Conservation (phyloP, 1,140 invertebrate species). For the Drosophila paulistorum region DNA sequence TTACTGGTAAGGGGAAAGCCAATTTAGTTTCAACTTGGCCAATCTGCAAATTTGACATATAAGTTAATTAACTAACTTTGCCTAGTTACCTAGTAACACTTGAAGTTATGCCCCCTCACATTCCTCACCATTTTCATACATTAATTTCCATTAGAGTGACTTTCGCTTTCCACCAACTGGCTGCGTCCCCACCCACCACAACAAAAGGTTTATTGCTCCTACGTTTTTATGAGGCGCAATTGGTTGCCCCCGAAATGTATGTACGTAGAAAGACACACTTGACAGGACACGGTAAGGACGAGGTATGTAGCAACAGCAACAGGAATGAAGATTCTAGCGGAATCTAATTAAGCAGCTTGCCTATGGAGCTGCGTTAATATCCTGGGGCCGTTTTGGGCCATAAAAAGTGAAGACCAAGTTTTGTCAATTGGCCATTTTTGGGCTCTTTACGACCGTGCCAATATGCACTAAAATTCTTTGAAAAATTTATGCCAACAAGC, state of each 20-base stretch:
- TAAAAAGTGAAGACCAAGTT: conserved; percentile 61
- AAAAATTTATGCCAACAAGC: conserved; percentile 23
- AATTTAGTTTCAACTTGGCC: conserved; percentile 23
- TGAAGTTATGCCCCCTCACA: neutral
- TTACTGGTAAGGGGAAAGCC: neutral
- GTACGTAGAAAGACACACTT: conserved; percentile 32
- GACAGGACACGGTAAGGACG: conserved; percentile 18
- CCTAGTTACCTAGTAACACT: conserved; percentile 43
- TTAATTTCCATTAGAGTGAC: conserved; percentile 71
- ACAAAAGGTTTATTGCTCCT: conserved; percentile 64
- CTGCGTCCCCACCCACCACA: neutral
- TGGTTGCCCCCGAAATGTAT: conserved; percentile 22
- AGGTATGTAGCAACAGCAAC: too few species aligned
- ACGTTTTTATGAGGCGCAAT: conserved; percentile 66
- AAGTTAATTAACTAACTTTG: conserved; percentile 71
- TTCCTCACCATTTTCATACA: conserved; percentile 25
- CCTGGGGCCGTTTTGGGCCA: conserved; percentile 39
- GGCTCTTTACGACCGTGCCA: conserved; percentile 17
- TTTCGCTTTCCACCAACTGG: conserved; percentile 26
- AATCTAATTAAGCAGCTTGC: conserved; percentile 73
- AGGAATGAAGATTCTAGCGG: conserved; percentile 22
- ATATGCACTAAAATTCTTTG: conserved; percentile 59
- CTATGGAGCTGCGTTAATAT: conserved; percentile 39
- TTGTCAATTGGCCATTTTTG: conserved; percentile 57
- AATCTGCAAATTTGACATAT: conserved; percentile 37